Evolutionary conservation across 2,797 vertebrate genomes (phyloP).

Genomic region (Sebastes kiyomatsui): DNA sequence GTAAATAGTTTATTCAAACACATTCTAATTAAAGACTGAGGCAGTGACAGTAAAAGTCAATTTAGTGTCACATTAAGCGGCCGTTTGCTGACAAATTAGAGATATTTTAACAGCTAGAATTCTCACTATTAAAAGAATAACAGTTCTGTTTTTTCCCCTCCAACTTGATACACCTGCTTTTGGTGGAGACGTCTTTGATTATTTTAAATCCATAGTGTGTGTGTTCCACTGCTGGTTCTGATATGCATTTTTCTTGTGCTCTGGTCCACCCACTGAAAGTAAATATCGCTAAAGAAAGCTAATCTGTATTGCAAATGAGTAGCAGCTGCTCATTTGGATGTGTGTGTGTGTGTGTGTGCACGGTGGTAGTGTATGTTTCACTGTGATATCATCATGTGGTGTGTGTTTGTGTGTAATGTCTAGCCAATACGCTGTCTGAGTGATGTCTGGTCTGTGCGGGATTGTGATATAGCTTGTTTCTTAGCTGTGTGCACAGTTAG

Average conservation of each 20-base stretch:
- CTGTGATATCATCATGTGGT: slow-evolving; percentile 71
- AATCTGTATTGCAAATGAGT: slow-evolving; percentile 77
- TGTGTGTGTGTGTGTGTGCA: slow-evolving; percentile 1
- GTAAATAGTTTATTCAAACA: not conserved
- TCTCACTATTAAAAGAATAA: not conserved
- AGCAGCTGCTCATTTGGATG: slow-evolving; percentile 66
- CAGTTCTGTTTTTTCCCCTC: not conserved
- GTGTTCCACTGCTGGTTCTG: slow-evolving; percentile 37
- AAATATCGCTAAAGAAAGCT: slow-evolving; percentile 62
- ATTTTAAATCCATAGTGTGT: slow-evolving; percentile 40
- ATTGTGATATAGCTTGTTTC: slow-evolving; percentile 68
- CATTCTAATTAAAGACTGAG: not conserved
- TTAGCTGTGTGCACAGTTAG: slow-evolving; percentile 34
- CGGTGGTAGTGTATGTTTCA: slow-evolving; percentile 64
- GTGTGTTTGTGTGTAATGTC: slow-evolving; percentile 71
- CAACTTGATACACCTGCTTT: slow-evolving; percentile 6
- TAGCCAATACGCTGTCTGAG: slow-evolving; percentile 72
- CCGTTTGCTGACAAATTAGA: not conserved
- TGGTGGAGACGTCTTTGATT: slow-evolving; percentile 29
- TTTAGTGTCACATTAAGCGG: not conserved
- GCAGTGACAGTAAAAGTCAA: not conserved
- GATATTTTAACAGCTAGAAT: not conserved
- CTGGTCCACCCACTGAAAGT: slow-evolving; percentile 51
- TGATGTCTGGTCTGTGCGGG: slow-evolving; percentile 71
- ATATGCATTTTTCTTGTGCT: slow-evolving; percentile 52